Evolutionary conservation across 1,140 invertebrate species (phyloP), one percentile per base, ranked within the genome.

Genomic region (Nasonia giraulti): DNA sequence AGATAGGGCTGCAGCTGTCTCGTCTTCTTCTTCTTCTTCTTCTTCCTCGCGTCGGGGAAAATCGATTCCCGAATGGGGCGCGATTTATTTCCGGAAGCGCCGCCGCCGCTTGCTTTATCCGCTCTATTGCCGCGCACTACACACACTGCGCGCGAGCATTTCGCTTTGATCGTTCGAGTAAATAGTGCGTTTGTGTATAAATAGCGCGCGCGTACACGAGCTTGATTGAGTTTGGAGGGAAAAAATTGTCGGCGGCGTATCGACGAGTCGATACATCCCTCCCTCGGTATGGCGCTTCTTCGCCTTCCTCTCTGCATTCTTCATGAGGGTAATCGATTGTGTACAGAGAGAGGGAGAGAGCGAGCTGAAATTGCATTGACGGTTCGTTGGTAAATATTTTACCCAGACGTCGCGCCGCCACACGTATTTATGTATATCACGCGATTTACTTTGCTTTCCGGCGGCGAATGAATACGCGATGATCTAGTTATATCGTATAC

Each of bases 41-140:
- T 82, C 68, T 2, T 33, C 50, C 47, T 33, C 20, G 55, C 80
- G 50, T 33, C 47, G 50, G n/a, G 40, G 77, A 84, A 81, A 86
- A 86, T 86, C 82, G 82, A 86, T 83, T 82, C 75, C 44, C 55
- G 71, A 84, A 86, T 77, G 69, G 74, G 20, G 62, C 78, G 74
- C 79, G 47, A 86, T 86, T 84, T 84, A 86, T 84, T 84, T 86
- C 44, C 69, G 78, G 66, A 73, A 84, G 73, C 78, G 73, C 6
- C 27, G 27, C 27, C 1, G 27, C 27, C 10, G 44, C 66, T 84
- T 50, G 76, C 17, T 81, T 82, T 82, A 86, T 86, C 47, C 80
- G 62, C 27, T 31, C 69, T 75, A 83, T 80, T 83, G 80, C 11
- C n/a, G 17, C 66, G 17, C 40, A 2, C 62, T 8, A 2, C 68